A percentile compares a stretch with the other conserved stretches of the same genome.
Conservation (phyloP, 2,888 invertebrate species). For the Anorthoa munda region DNA sequence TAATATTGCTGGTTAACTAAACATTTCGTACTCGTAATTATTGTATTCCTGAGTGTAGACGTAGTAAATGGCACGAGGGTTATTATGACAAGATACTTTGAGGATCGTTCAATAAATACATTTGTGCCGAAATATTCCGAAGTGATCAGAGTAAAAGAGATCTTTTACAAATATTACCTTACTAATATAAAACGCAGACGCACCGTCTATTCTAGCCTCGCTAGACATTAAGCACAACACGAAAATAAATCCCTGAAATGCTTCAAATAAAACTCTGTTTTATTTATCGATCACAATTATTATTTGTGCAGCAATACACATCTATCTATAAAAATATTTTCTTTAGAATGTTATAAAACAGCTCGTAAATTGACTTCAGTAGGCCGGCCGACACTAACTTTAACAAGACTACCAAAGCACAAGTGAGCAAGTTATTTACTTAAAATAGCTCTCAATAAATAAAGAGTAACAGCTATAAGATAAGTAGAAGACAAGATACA, state of each 20-base stretch:
- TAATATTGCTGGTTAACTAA: constrained; percentile 89
- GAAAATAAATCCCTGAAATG: constrained; percentile 87
- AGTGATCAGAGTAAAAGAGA: constrained; percentile 76
- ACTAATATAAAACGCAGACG: constrained; percentile 80
- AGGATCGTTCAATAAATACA: constrained; percentile 75
- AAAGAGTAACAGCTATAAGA: constrained; percentile 61
- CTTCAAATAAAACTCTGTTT: constrained; percentile 91
- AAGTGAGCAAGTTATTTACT: constrained; percentile 86
- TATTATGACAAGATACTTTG: constrained; percentile 88
- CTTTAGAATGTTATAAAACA: constrained; percentile 81
- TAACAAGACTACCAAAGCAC: constrained; percentile 83
- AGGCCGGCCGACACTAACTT: constrained; percentile 73
- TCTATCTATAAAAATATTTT: constrained; percentile 86
- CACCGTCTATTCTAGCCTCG: constrained; percentile 86
- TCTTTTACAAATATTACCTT: constrained; percentile 77
- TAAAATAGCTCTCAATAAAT: constrained; percentile 79
- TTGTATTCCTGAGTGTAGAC: constrained; percentile 86
- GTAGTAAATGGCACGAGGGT: constrained; percentile 88
- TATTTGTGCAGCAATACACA: constrained; percentile 86
- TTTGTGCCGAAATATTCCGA: constrained; percentile 79
- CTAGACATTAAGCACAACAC: constrained; percentile 88
- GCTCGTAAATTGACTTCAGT: constrained; percentile 87
- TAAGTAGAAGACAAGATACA: constrained; percentile 48
- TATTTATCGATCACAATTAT: constrained; percentile 89
- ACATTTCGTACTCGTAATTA: constrained; percentile 80